Conservation (phyloP, 2,797 vertebrate species). For the Lepilemur septentrionalis region DNA sequence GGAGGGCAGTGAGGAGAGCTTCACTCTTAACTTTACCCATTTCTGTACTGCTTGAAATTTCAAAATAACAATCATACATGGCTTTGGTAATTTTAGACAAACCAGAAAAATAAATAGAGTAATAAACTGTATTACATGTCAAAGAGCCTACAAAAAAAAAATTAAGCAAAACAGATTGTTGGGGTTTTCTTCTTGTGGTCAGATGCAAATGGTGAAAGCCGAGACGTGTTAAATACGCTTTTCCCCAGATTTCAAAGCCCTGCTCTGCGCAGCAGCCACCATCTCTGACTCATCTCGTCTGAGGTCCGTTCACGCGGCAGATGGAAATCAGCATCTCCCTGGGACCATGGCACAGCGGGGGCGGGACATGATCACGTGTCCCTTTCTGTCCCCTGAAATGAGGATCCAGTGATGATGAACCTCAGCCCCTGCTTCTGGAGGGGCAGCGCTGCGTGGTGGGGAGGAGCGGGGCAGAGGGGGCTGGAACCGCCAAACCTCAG, state of each 20-base stretch:
- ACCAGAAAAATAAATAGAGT: slow-evolving; percentile 57
- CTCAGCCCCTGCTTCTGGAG: neutral
- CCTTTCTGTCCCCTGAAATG: neutral
- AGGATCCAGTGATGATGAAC: neutral
- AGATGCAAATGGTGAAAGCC: slow-evolving; percentile 12
- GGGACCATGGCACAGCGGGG: neutral
- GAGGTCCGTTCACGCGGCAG: neutral
- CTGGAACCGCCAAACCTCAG: no score
- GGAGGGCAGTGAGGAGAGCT: neutral
- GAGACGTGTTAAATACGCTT: neutral
- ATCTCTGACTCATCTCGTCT: neutral
- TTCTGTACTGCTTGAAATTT: neutral
- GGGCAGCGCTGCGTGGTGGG: no score
- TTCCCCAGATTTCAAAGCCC: slow-evolving; percentile 17
- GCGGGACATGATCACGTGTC: neutral
- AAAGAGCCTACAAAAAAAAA: slow-evolving; percentile 20
- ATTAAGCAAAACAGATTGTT: slow-evolving; percentile 16
- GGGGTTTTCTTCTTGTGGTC: neutral
- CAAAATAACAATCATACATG: neutral
- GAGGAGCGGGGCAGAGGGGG: neutral
- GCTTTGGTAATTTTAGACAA: slow-evolving; percentile 32
- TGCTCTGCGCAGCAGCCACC: neutral
- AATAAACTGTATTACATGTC: neutral
- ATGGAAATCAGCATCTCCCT: neutral
- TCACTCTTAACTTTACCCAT: neutral